Percentiles rank a stretch among this genome's conserved stretches.
Evolutionary conservation across 2,888 invertebrate species (phyloP).

Genomic region (Polyommatus icarus): DNA sequence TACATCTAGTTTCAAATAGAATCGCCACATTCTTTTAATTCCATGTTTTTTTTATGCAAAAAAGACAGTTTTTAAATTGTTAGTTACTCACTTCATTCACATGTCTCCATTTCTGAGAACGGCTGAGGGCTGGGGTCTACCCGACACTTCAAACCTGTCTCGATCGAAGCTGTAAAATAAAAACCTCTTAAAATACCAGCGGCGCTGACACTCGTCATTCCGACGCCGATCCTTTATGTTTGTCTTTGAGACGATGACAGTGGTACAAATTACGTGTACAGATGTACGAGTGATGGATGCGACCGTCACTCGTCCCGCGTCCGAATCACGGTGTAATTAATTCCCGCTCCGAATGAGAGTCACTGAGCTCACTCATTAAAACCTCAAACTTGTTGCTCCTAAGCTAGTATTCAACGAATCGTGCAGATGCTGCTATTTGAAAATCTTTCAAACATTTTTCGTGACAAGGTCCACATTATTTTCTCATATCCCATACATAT

Average conservation of each 20-base stretch:
- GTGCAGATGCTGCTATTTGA: no score
- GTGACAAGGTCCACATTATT: no score
- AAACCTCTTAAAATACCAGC: constrained; percentile 77
- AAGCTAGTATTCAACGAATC: background rate
- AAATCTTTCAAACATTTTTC: background rate
- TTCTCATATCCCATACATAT: no score
- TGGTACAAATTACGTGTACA: constrained; percentile 80
- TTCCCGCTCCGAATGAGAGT: constrained; percentile 70
- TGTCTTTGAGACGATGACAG: constrained; percentile 81
- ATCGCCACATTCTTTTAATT: no score
- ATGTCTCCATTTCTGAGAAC: constrained; percentile 63
- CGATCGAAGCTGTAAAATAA: constrained; percentile 79
- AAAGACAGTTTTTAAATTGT: no score
- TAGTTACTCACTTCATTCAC: no score
- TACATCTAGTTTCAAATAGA: no score
- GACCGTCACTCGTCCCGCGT: constrained; percentile 36
- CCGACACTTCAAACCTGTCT: constrained; percentile 78
- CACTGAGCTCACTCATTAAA: constrained; percentile 53
- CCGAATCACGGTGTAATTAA: constrained; percentile 76
- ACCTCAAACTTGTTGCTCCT: constrained; percentile 34
- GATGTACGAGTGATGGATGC: constrained; percentile 77
- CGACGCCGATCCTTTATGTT: constrained; percentile 79
- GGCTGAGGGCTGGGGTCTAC: constrained; percentile 60
- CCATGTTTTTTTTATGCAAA: no score
- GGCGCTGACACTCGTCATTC: constrained; percentile 79